Conservation (phyloP, 2,797 vertebrate genomes). For the Diglossa cyanea region DNA sequence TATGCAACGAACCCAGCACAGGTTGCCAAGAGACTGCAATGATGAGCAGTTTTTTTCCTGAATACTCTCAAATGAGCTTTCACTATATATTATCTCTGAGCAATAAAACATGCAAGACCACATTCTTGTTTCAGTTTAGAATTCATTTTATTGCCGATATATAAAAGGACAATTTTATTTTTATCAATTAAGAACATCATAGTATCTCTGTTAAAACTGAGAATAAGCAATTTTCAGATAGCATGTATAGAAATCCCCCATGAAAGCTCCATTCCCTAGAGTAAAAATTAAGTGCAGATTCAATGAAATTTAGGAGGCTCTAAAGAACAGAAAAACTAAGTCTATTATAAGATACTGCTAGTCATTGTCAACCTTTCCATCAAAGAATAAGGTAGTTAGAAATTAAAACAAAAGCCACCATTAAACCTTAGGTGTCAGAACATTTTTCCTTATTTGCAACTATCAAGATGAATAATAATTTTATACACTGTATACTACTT, state of each 20-base stretch:
- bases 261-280: background rate
- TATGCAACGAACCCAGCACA: background rate
- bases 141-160: background rate
- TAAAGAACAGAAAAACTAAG: background rate
- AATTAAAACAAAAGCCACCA: constrained; percentile 27
- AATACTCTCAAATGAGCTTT: constrained; percentile 5
- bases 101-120: constrained; percentile 12
- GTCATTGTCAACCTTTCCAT: background rate
- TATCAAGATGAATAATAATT: background rate
- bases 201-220: background rate
- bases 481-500: background rate
- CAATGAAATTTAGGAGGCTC: background rate
- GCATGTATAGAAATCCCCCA: background rate
- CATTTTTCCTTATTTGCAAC: background rate
- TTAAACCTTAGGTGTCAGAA: background rate
- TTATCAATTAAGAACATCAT: background rate
- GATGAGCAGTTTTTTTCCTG: constrained; percentile 29
- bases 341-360: background rate
- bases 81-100: background rate
- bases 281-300: background rate
- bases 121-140: background rate
- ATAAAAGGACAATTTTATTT: background rate
- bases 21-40: constrained; percentile 43
- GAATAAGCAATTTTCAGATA: background rate
- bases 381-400: background rate